Evolutionary conservation across 2,888 invertebrate species (phyloP).

Genomic region (Strigamia maritima): DNA sequence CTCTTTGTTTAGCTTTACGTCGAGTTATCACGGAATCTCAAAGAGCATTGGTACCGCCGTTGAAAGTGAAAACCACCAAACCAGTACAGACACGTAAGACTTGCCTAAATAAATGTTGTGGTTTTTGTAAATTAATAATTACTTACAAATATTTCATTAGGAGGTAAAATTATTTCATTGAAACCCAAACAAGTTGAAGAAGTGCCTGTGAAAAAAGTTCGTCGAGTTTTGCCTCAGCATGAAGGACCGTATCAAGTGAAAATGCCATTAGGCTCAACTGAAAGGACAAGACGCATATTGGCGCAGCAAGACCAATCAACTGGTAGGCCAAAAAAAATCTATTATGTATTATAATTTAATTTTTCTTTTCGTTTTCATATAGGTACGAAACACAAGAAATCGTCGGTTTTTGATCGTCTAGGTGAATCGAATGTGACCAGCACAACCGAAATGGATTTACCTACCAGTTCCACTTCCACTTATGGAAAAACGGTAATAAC

Average conservation of each 20-base stretch:
- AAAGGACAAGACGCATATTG: constrained; percentile 54
- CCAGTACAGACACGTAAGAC: not conserved
- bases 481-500: not conserved
- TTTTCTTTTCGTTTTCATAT: constrained; percentile 42
- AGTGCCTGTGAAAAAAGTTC: constrained; percentile 50
- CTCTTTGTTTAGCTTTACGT: not conserved
- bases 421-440: constrained; percentile 57
- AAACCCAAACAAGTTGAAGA: constrained; percentile 45
- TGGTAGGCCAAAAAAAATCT: not conserved
- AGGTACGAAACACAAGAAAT: constrained; percentile 46
- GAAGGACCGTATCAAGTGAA: constrained; percentile 58
- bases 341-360: not conserved
- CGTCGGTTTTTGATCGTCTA: constrained; percentile 58
- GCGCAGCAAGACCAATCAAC: constrained; percentile 47
- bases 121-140: not conserved
- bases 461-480: not conserved
- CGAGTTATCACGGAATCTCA: not conserved
- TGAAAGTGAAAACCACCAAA: not conserved
- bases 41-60: not conserved
- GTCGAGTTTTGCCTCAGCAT: constrained; percentile 57
- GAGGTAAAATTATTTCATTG: constrained; percentile 42
- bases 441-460: constrained; percentile 47
- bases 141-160: not conserved
- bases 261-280: constrained; percentile 55
- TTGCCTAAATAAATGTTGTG: not conserved